These are phyloP conservation scores for Protomyctophum bolini DNA, from an alignment of 2,113 vertebrate genomes.

Conservation along the genomic window DNA sequence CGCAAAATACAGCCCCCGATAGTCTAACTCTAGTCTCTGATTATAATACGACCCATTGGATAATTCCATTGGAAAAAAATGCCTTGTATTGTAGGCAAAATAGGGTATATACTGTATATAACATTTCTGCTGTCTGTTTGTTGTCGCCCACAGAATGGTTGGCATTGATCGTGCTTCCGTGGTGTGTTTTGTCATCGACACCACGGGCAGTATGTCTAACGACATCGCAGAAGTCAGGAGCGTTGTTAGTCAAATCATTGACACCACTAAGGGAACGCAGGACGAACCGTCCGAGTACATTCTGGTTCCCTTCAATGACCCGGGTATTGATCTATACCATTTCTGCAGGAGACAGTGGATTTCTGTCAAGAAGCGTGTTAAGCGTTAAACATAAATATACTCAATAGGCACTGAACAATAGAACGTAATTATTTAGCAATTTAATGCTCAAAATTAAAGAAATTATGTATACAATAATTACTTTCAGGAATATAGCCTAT, in stretches of 20 bases:
- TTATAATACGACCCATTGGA: too few relatives aligned
- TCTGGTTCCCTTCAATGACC: constrained; percentile 80
- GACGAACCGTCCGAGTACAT: constrained; percentile 80
- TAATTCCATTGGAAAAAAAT: too few relatives aligned
- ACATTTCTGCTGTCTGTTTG: too few relatives aligned
- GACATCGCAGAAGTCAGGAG: constrained; percentile 66
- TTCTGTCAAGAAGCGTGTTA: not conserved
- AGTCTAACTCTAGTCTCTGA: too few relatives aligned
- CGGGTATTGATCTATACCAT: constrained; percentile 52
- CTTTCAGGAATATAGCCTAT: too few relatives aligned
- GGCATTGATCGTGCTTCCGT: constrained; percentile 76
- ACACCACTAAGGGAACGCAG: constrained; percentile 73
- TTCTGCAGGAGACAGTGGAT: not conserved
- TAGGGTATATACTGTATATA: too few relatives aligned
- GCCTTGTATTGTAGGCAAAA: too few relatives aligned
- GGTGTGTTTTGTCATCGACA: constrained; percentile 79
- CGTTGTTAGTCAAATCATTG: constrained; percentile 63
- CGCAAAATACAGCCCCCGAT: too few relatives aligned
- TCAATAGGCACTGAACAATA: not conserved
- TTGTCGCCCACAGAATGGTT: constrained; percentile 67
- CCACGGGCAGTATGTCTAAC: constrained; percentile 76
- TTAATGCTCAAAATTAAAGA: too few relatives aligned
- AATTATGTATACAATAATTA: too few relatives aligned
- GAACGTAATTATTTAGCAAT: too few relatives aligned
- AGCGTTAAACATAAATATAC: not conserved